These are phyloP conservation scores for Melanostoma scalare DNA, from an alignment of 2,888 invertebrate genomes.

Conservation along the genomic window DNA sequence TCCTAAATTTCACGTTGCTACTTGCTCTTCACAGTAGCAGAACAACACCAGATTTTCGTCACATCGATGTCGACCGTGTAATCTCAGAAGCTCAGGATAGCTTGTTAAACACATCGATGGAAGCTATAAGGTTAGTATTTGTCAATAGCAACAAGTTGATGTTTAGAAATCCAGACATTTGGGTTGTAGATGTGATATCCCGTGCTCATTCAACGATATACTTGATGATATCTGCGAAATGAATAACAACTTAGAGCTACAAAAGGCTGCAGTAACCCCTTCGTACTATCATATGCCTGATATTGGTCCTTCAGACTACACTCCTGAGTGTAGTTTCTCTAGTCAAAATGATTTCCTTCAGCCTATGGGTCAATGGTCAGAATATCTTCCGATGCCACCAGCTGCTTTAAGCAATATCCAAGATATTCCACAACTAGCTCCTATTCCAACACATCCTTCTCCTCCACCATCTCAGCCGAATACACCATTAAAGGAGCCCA, in stretches of 20 bases:
- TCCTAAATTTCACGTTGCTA: background rate
- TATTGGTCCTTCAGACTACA: constrained; percentile 39
- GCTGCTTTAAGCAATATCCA: constrained; percentile 44
- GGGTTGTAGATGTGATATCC: constrained; percentile 7
- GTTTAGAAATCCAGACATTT: background rate
- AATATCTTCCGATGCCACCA: constrained; percentile 48
- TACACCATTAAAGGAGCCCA: background rate
- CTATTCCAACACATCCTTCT: constrained; percentile 19
- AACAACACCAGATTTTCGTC: constrained; percentile 18
- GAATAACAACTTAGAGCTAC: constrained; percentile 48
- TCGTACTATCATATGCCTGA: constrained; percentile 59
- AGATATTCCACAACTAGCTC: constrained; percentile 51
- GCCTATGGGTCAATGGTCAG: constrained; percentile 57
- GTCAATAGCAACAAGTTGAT: background rate
- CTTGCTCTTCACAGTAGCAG: background rate
- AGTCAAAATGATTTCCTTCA: constrained; percentile 56
- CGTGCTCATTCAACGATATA: constrained; percentile 65
- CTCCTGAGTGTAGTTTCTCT: constrained; percentile 45
- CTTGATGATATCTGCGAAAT: constrained; percentile 67
- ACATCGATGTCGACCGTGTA: constrained; percentile 38
- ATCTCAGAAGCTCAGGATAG: constrained; percentile 53
- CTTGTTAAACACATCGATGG: constrained; percentile 44
- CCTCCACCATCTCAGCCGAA: background rate
- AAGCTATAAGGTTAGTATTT: constrained; percentile 45
- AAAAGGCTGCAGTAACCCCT: constrained; percentile 23